phyloP scores from a whole-genome alignment of 2,113 vertebrate genomes.

The Dasyornis broadbenti region DNA sequence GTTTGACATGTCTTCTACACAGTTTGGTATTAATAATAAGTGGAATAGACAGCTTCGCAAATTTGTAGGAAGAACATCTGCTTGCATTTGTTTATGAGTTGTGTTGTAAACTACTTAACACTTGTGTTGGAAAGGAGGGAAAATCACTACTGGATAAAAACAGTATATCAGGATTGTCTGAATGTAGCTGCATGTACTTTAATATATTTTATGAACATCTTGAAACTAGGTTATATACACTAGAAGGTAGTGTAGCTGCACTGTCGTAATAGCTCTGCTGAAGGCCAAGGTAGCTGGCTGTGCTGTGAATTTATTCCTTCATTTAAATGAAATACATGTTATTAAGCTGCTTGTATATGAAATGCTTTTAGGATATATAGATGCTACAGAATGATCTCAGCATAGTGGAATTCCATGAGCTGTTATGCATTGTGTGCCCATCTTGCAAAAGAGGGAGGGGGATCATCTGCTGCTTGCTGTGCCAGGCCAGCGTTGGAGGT shows the following conservation, averaged over 20 bases:
- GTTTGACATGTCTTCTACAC: background rate
- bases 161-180: background rate
- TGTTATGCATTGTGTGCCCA: background rate
- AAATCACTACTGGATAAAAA: background rate
- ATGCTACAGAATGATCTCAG: background rate
- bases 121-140: background rate
- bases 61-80: background rate
- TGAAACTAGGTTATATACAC: background rate
- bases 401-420: background rate
- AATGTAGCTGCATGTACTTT: background rate
- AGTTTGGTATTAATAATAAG: background rate
- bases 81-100: background rate
- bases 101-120: background rate
- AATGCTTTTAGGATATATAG: background rate
- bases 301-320: background rate
- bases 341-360: background rate
- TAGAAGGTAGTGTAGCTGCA: background rate
- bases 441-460: background rate
- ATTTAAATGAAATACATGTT: background rate
- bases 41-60: background rate
- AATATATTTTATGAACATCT: background rate
- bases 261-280: background rate
- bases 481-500: background rate
- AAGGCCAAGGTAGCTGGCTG: background rate
- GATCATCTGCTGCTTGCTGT: background rate